Base-by-base conservation (phyloP, 2,888 invertebrate genomes). In the Aleiodes testaceus region DNA sequence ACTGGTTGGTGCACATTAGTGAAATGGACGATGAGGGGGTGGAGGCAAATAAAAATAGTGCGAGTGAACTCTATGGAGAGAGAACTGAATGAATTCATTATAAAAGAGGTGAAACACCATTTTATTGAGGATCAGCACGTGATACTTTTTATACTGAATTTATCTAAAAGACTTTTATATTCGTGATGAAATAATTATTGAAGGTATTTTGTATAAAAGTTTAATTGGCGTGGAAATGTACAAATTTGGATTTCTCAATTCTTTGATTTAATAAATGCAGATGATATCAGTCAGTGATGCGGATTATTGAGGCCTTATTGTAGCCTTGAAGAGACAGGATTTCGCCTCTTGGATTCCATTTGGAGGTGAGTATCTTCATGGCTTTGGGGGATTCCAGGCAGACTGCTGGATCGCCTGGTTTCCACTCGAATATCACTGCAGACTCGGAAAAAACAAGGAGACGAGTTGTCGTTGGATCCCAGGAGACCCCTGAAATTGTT, bases 341-440 rank as follows among this genome's bases (percentile, higher is more conserved):
- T 66, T 83, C 76, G 26, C 81, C 83, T 14, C 55, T 53, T 6
- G 82, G 80, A 75, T 84, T 83, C 81, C 85, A 87, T 53, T 77
- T 77, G 3, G 79, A 83, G 64, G 85, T 80, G 12, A 85, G 68
- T 20, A 81, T 76, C 18, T 77, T 80, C 30, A 86, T 85, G 70
- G 79, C 81, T 68, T 79, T 81, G 1, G 84, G 81, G 22, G 81
- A 77, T 45, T 79, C 69, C 59, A 81, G 69, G 65, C 80, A 81
- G 6, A 44, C 74, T 12, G 78, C 80, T 44, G 73, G 73, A 6
- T 80, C 47, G 5, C 64, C 52, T 7, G 81, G 81, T 14, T 76
- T 78, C 87, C 87, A 87, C 72, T 84, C 80, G 65, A 83, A 84
- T 11, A 85, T 79, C 11, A 77, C 66, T 14, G 79, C 16, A 68